Base-by-base conservation (phyloP, 2,888 invertebrate genomes). In the Hoplodrina ambigua region DNA sequence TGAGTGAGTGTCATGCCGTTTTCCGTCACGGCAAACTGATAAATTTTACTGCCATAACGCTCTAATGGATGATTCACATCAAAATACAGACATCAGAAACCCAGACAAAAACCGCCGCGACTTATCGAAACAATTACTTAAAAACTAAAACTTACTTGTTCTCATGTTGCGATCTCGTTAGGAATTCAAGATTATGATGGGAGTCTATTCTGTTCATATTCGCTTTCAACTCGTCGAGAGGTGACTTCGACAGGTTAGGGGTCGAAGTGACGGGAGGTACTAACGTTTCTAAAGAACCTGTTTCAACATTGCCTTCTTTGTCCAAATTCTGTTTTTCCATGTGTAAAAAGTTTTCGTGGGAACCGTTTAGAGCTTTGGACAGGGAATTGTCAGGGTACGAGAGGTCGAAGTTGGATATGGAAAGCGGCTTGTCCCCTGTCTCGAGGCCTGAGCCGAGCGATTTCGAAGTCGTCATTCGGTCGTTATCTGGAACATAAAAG, bases 181-280 rank as follows among this genome's bases (percentile, higher is more conserved):
- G 76, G 0, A 89, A 73, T 37, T 96, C 95, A 20, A 96, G 78
- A 79, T 92, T 95, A 68, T 96, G 96, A 75, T 96, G 96, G 0
- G 96, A 96, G 62, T 96, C 96, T 71, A 96, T 95, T 67, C 96
- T 90, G 63, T 96, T 96, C 82, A 96, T 96, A 67, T 96, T 96
- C 2, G 96, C 96, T 80, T 96, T 96, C 0, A 93, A 86, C 7
- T 95, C 95, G 5, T 94, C 93, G 17, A 83, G 68, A 0, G 87
- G 78, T 0, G 87, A 79, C 58, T 88, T 89, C 0, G 83, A 68
- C 2, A 86, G 78, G 8, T 83, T 78, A 0, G 89, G 89, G 5
- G 84, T 76, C 7, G 67, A 41, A 0, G 83, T 72, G 0, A 46
- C 52, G 0, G 76, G 59, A 1, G 85, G 86, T 0, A 88, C 86